Conservation (phyloP, 2,113 vertebrate genomes). For the Verasper variegatus region DNA sequence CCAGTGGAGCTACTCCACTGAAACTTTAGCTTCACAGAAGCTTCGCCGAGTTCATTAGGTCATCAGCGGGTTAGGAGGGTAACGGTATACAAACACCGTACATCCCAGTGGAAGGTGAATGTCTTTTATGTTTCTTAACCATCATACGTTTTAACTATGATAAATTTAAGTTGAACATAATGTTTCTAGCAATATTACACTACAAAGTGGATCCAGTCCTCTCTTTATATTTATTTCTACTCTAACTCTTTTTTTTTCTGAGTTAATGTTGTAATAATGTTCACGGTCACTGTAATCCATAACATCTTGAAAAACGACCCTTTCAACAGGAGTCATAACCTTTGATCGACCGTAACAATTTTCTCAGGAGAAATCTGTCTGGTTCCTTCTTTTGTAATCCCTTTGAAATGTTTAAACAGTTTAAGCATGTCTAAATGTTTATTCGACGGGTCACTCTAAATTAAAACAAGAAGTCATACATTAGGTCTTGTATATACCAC, state of each 20-base stretch:
- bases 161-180: not conserved
- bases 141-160: not conserved
- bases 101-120: not conserved
- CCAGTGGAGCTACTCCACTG: constrained; percentile 29
- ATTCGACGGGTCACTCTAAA: constrained; percentile 41
- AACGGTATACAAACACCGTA: constrained; percentile 4
- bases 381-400: constrained; percentile 33
- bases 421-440: constrained; percentile 53
- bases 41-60: constrained; percentile 29
- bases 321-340: constrained; percentile 32
- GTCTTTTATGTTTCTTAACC: not conserved
- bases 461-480: constrained; percentile 44
- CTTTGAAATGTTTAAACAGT: constrained; percentile 44
- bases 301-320: constrained; percentile 21
- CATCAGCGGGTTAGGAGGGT: constrained; percentile 2
- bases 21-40: constrained; percentile 29
- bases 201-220: not conserved
- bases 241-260: not conserved
- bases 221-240: not conserved
- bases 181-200: not conserved
- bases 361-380: constrained; percentile 19
- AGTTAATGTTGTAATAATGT: constrained; percentile 11
- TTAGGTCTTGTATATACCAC: constrained; percentile 43
- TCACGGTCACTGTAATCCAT: constrained; percentile 9
- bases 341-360: constrained; percentile 39